Evolutionary conservation across 2,113 vertebrate genomes (phyloP).

Genomic region (Calypte anna): DNA sequence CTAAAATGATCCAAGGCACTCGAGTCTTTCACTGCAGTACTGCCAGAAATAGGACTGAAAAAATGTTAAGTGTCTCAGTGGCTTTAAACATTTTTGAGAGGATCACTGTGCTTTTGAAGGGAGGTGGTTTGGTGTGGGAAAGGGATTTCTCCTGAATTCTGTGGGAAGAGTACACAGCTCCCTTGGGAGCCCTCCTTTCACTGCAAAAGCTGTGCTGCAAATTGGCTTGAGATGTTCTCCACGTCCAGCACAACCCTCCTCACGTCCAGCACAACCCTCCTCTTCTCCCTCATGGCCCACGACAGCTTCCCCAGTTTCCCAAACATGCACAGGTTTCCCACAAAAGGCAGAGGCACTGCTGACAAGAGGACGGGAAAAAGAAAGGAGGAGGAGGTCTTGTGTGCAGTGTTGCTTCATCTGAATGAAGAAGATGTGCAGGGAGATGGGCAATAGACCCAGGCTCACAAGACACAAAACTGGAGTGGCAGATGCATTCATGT

Average conservation of each 20-base stretch:
- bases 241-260: not conserved
- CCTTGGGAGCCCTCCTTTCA: not conserved
- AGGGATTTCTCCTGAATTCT: not conserved
- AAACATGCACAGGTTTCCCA: fast-evolving
- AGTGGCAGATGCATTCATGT: not conserved
- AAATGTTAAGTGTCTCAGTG: not conserved
- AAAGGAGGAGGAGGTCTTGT: not conserved
- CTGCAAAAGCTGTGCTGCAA: not conserved
- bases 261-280: not conserved
- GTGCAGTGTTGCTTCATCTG: not conserved
- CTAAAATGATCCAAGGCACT: not conserved
- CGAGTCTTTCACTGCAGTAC: not conserved
- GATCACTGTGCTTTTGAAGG: not conserved
- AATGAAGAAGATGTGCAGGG: not conserved
- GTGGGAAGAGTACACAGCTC: fast-evolving
- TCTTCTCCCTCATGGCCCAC: no score
- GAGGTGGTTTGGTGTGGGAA: not conserved
- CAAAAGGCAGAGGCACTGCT: not conserved
- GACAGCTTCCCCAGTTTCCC: not conserved
- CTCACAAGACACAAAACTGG: not conserved
- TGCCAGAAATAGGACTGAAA: not conserved
- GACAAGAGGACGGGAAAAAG: not conserved
- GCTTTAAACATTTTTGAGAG: not conserved
- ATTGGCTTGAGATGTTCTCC: not conserved
- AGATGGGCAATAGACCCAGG: not conserved